phyloP scores from a whole-genome alignment of 1,140 invertebrate genomes.

The Pseudomyrmex gracilis region DNA sequence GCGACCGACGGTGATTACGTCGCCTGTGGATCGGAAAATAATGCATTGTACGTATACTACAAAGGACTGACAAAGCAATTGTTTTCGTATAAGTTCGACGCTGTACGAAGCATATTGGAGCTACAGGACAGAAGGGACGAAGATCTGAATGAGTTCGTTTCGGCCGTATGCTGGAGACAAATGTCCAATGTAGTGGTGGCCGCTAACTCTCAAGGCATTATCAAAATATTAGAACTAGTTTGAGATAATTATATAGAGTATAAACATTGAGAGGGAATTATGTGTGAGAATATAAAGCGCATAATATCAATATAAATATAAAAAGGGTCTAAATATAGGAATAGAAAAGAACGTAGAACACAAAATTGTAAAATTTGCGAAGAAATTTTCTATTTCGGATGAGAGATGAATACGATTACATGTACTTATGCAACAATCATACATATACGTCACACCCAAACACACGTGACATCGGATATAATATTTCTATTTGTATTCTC shows the following conservation, averaged over 20 bases:
- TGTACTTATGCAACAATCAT: too few relatives aligned
- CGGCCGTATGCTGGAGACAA: slow-evolving; percentile 97
- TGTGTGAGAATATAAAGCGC: not conserved
- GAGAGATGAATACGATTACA: too few relatives aligned
- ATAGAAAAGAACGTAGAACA: slow-evolving; percentile 1
- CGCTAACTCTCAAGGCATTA: slow-evolving; percentile 97
- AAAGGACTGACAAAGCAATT: slow-evolving; percentile 95
- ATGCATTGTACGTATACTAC: slow-evolving; percentile 97
- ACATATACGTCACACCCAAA: too few relatives aligned
- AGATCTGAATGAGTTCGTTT: slow-evolving; percentile 97
- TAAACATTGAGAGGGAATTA: not conserved
- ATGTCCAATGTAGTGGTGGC: slow-evolving; percentile 95
- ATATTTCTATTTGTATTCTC: slow-evolving; percentile 11
- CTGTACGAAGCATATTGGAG: slow-evolving; percentile 92
- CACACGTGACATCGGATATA: too few relatives aligned
- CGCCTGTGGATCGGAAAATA: slow-evolving; percentile 98
- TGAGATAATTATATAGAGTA: slow-evolving; percentile 78
- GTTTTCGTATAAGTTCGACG: slow-evolving; percentile 95
- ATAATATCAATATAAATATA: slow-evolving; percentile 36
- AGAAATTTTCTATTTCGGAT: not conserved
- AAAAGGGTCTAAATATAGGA: slow-evolving; percentile 35
- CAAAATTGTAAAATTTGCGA: not conserved
- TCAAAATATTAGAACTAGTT: slow-evolving; percentile 93
- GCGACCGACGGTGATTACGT: slow-evolving; percentile 98
- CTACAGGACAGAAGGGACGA: slow-evolving; percentile 92